These are phyloP conservation scores for Phaedon cochleariae DNA, from an alignment of 2,888 invertebrate genomes.

Conservation along the genomic window DNA sequence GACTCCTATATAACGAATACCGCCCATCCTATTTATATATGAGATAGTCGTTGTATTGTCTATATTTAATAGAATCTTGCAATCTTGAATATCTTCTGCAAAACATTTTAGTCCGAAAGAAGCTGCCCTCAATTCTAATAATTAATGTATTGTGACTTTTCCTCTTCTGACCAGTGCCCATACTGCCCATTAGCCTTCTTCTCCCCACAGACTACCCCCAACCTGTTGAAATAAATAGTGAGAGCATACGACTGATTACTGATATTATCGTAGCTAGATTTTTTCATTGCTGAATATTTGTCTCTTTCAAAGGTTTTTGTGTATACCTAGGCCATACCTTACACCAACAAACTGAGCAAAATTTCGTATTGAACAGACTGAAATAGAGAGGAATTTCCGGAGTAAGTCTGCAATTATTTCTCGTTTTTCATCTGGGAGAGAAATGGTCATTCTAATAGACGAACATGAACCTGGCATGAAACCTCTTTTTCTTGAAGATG, in stretches of 20 bases:
- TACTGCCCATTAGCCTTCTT: background rate
- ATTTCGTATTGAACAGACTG: background rate
- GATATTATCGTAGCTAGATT: background rate
- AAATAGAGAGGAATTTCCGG: background rate
- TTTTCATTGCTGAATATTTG: constrained; percentile 10
- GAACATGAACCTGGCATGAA: constrained; percentile 29
- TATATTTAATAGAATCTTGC: constrained; percentile 5
- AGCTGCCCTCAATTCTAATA: constrained; percentile 18
- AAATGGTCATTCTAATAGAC: background rate
- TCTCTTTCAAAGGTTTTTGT: constrained; percentile 16
- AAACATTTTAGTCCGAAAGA: constrained; percentile 17
- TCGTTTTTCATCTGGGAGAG: constrained; percentile 15
- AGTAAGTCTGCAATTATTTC: background rate
- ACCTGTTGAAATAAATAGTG: background rate
- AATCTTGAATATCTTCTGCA: constrained; percentile 1
- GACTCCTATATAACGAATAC: constrained; percentile 12
- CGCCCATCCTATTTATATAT: constrained; percentile 27
- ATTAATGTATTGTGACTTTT: constrained; percentile 10
- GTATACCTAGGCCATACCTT: constrained; percentile 20
- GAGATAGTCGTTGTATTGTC: constrained; percentile 24
- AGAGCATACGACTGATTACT: background rate
- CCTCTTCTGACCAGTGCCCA: background rate
- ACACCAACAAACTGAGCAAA: background rate
- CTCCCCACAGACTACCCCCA: background rate
- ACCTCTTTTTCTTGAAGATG: constrained; percentile 26